Percentiles rank a stretch among this genome's conserved stretches.
Conservation (phyloP, 2,113 vertebrate genomes). For the Rhineura floridana region DNA sequence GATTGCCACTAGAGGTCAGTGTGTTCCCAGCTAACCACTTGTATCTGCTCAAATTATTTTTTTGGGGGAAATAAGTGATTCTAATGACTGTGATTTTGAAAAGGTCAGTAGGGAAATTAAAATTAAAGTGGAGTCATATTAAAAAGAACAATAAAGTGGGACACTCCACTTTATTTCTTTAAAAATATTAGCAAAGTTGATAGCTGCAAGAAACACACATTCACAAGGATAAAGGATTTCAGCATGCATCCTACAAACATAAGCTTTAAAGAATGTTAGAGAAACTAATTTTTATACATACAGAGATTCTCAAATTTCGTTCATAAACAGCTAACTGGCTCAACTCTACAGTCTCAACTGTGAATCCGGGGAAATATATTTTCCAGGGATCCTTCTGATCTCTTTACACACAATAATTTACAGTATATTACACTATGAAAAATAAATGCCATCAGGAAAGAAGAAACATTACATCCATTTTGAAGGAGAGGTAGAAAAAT, state of each 20-base stretch:
- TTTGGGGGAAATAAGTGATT: not conserved
- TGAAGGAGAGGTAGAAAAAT: not conserved
- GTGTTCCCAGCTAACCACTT: not conserved
- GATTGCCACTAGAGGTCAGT: slow-evolving; percentile 24
- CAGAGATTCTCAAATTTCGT: not conserved
- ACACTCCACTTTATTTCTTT: not conserved
- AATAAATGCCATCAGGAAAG: not conserved
- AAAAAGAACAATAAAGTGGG: not conserved
- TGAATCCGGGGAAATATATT: not conserved
- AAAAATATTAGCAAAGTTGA: not conserved
- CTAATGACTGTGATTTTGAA: not conserved
- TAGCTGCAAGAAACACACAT: not conserved
- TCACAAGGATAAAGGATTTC: not conserved
- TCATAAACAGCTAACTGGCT: not conserved
- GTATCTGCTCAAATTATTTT: too few relatives aligned
- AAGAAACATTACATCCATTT: not conserved
- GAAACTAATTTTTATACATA: not conserved
- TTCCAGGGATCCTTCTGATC: not conserved
- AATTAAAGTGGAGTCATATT: not conserved
- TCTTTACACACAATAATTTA: not conserved
- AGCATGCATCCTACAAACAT: not conserved
- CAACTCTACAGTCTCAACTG: not conserved
- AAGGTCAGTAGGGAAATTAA: not conserved
- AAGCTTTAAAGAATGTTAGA: not conserved
- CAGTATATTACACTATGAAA: not conserved